These are phyloP conservation scores for Ptychochromis oligacanthus DNA, from an alignment of 2,113 vertebrate species.

Conservation along the genomic window DNA sequence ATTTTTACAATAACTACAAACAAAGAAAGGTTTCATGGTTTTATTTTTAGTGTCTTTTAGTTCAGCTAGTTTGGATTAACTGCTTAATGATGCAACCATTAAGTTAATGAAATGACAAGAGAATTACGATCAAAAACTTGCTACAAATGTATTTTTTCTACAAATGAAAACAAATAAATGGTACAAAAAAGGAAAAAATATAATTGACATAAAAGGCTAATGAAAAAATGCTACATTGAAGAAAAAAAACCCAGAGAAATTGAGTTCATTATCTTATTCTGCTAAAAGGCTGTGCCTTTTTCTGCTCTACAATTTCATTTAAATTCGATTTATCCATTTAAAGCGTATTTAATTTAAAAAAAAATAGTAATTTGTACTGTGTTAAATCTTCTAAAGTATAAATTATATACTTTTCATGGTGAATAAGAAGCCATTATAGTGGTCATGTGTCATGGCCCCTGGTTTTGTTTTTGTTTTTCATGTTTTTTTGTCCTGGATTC, in stretches of 20 bases:
- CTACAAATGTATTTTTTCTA: too few relatives aligned
- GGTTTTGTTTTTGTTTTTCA: accelerated
- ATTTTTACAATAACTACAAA: neutral
- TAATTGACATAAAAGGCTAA: neutral
- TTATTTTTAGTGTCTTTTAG: too few relatives aligned
- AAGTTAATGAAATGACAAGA: neutral
- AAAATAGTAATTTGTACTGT: neutral
- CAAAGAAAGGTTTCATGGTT: neutral
- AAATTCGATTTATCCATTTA: neutral
- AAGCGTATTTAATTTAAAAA: neutral
- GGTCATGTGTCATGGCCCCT: neutral
- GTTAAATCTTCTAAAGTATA: neutral
- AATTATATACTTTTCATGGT: neutral
- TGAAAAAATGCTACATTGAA: accelerated
- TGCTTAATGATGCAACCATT: neutral
- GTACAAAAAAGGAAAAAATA: neutral
- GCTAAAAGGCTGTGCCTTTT: accelerated
- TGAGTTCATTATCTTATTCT: neutral
- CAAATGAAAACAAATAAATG: neutral
- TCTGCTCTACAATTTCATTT: neutral
- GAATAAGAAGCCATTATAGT: neutral
- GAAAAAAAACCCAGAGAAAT: neutral
- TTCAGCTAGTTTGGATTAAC: neutral
- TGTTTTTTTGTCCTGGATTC: neutral
- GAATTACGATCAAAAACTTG: neutral